Evolutionary conservation across 2,888 invertebrate genomes (phyloP), one percentile per base, ranked within the genome.

Genomic region (Pyrrhia umbra): DNA sequence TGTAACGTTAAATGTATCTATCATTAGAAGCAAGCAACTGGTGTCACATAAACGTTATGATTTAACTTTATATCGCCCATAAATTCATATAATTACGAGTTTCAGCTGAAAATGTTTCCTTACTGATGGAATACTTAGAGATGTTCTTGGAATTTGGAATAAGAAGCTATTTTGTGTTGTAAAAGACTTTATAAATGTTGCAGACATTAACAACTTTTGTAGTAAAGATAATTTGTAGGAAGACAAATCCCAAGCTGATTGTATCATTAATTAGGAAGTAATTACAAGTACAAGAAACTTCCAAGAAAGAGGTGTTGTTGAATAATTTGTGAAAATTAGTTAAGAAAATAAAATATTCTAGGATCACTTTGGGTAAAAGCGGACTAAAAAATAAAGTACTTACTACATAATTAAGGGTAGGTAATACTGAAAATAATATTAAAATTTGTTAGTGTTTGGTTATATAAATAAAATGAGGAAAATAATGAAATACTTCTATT

Each of bases 81-180:
- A 77, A 77, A 77, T 77, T 75, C 42, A 49, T 55, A 49, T 77
- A 77, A 77, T 77, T 75, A 77, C 66, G 66, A 71, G 59, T 72
- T 59, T 64, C 66, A 39, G 23, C 25, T 51, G 47, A 54, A 64
- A 75, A 75, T 65, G 67, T 61, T 59, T 59, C 74, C 62, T 34
- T 55, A 39, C 27, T 55, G 39, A 58, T 27, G 39, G 50, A 72
- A 62, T 47, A 61, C 57, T 67, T 72, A n/a, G 42, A 58, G 66
- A 51, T 30, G 55, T 57, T 54, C 66, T 27, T 54, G 20, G 34
- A 70, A 68, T 63, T 49, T 13, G n/a, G 47, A 49, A 51, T 57
- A 42, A 42, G 55, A 64, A 18, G 42, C 10, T 50, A 25, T 45
- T 58, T 59, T 50, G 15, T 59, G 46, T 52, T 23, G 9, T 15